phyloP scores from a whole-genome alignment of 1,140 invertebrate genomes.

The Saccostrea glomerata region DNA sequence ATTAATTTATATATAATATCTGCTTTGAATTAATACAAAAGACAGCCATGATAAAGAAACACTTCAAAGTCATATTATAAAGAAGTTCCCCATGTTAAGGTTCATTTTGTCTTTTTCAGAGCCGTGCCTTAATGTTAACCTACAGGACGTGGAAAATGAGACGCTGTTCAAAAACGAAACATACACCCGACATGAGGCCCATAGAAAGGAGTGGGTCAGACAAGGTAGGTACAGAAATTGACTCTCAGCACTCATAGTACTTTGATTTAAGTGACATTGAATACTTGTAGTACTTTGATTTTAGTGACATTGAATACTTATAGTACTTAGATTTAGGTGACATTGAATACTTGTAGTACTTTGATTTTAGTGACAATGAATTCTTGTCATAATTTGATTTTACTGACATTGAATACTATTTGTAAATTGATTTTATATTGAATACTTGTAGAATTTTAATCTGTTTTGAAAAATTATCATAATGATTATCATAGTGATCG shows the following conservation, averaged over 20 bases:
- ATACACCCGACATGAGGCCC: slow-evolving; percentile 72
- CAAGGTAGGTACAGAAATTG: slow-evolving; percentile 68
- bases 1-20: no score
- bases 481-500: not conserved
- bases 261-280: not conserved
- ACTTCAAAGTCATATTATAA: no score
- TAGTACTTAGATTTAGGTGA: not conserved
- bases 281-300: slow-evolving; percentile 16
- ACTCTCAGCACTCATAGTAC: not conserved
- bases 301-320: not conserved
- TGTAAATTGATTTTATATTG: no score
- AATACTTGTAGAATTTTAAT: no score
- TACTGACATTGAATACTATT: no score
- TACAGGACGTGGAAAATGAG: slow-evolving; percentile 69
- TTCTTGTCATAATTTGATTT: no score
- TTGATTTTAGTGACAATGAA: no score
- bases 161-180: slow-evolving; percentile 75
- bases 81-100: not conserved
- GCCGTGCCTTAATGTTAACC: slow-evolving; percentile 74
- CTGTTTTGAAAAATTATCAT: no score
- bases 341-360: no score
- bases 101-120: slow-evolving; percentile 65
- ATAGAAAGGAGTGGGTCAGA: slow-evolving; percentile 77
- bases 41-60: no score
- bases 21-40: no score